Conservation (phyloP, 2,888 invertebrate species). For the Tricholauxania praeusta region DNA sequence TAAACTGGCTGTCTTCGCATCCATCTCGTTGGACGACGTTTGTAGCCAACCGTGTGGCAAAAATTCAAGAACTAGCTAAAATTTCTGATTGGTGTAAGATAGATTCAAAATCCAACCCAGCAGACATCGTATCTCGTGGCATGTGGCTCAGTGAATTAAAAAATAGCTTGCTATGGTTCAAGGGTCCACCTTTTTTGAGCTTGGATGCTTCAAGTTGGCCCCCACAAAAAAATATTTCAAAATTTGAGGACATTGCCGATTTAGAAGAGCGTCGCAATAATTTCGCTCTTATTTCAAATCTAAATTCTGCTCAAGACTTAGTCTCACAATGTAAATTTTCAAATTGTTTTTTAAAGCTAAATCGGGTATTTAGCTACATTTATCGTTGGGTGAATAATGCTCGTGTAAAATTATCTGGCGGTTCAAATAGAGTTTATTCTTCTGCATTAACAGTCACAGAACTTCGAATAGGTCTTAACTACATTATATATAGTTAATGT, state of each 20-base stretch:
- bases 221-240: neutral
- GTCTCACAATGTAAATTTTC: neutral
- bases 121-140: no score
- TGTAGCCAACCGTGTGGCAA: conserved; percentile 40
- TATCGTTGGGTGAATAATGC: neutral
- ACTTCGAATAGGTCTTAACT: neutral
- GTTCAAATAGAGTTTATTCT: no score
- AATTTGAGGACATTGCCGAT: neutral
- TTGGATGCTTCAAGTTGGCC: conserved; percentile 25
- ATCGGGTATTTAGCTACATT: conserved; percentile 5
- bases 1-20: no score
- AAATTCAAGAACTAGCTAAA: conserved; percentile 35
- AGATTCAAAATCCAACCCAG: conserved; percentile 34
- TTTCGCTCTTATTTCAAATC: neutral
- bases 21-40: conserved; percentile 40
- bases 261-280: neutral
- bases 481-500: conserved; percentile 3
- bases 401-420: neutral
- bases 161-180: no score
- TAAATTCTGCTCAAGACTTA: neutral
- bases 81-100: conserved; percentile 36
- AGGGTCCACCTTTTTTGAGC: no score
- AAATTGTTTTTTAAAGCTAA: conserved; percentile 8
- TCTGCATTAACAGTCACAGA: neutral
- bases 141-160: no score